Percentiles rank a stretch among this genome's conserved stretches.
phyloP scores from a whole-genome alignment of 1,140 invertebrate genomes.

The Pygmarrhopalites habei region DNA sequence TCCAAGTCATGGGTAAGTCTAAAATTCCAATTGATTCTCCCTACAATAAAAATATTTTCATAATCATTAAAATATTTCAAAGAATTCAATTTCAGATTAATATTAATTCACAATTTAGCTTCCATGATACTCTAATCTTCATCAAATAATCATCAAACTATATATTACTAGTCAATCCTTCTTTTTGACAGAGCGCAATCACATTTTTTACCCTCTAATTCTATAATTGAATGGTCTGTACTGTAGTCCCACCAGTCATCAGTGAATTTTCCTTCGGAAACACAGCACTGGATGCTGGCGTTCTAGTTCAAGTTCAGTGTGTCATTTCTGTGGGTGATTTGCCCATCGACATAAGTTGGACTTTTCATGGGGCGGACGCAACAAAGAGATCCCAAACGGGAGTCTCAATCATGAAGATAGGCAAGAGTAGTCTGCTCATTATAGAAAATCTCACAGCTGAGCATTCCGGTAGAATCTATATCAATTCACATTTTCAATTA shows the following conservation, averaged over 20 bases:
- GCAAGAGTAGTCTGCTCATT: slow-evolving; percentile 52
- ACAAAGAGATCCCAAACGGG: slow-evolving; percentile 39
- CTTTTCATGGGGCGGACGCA: slow-evolving; percentile 21
- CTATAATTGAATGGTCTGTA: no score
- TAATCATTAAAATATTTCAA: no score
- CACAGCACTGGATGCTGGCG: slow-evolving; percentile 40
- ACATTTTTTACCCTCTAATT: no score
- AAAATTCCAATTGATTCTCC: no score
- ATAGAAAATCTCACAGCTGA: slow-evolving; percentile 64
- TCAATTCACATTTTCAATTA: no score
- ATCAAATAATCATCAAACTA: no score
- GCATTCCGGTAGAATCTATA: slow-evolving; percentile 51
- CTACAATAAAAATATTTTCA: no score
- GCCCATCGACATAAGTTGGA: slow-evolving; percentile 45
- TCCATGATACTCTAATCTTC: no score
- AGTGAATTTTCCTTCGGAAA: slow-evolving; percentile 57
- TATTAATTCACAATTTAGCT: no score
- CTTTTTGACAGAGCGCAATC: no score
- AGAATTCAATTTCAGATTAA: no score
- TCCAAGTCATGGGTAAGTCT: slow-evolving; percentile 88
- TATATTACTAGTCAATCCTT: no score
- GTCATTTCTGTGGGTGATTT: slow-evolving; percentile 44
- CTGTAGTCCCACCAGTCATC: slow-evolving; percentile 57
- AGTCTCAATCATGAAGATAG: slow-evolving; percentile 49
- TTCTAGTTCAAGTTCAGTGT: slow-evolving; percentile 40